These are phyloP conservation scores for Zaprionus nigranus DNA, from an alignment of 1,140 invertebrate species.

Conservation along the genomic window DNA sequence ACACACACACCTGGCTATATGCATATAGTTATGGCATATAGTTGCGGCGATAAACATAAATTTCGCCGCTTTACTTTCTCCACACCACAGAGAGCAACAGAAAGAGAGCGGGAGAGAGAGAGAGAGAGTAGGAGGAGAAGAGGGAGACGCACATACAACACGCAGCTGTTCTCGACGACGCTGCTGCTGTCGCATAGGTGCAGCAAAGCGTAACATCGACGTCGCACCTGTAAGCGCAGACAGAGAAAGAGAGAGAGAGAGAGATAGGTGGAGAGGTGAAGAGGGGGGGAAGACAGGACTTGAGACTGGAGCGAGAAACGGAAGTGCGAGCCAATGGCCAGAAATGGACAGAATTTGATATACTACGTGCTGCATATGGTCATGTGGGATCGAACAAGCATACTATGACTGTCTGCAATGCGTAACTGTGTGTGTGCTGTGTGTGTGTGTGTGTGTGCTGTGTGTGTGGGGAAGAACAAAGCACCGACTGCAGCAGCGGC, in stretches of 20 bases:
- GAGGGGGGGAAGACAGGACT: neutral
- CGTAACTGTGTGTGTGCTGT: conserved; percentile 8
- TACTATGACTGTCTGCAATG: conserved; percentile 46
- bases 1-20: conserved; percentile 18
- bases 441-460: conserved; percentile 20
- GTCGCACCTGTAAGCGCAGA: conserved; percentile 62
- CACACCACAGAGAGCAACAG: conserved; percentile 7
- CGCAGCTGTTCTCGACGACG: conserved; percentile 57
- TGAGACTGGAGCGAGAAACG: conserved; percentile 36
- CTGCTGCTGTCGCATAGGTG: conserved; percentile 15
- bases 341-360: conserved; percentile 72
- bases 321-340: conserved; percentile 77
- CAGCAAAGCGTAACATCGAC: conserved; percentile 33
- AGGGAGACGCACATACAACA: conserved; percentile 10
- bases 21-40: conserved; percentile 51
- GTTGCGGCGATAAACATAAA: conserved; percentile 70
- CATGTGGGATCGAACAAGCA: conserved; percentile 50
- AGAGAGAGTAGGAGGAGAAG: conserved; percentile 16
- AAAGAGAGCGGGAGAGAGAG: conserved; percentile 1
- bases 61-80: conserved; percentile 77
- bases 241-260: neutral
- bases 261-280: neutral
- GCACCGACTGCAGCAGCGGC: conserved; percentile 29
- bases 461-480: conserved; percentile 35
- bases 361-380: conserved; percentile 54